Conservation (phyloP, 2,888 invertebrate genomes). For the Timandra comae region DNA sequence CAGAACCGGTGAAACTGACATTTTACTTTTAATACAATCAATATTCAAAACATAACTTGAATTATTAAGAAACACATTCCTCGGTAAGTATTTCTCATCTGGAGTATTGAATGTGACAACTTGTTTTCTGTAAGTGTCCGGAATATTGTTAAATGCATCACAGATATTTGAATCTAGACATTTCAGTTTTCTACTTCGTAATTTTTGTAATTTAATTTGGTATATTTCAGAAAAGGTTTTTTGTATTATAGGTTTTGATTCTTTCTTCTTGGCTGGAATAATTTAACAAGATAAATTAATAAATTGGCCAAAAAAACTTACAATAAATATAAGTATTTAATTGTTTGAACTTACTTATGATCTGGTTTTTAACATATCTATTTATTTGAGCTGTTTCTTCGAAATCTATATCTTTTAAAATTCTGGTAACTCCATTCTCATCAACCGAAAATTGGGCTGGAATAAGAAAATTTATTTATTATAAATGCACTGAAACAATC, state of each 20-base stretch:
- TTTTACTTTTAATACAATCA: too few relatives aligned
- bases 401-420: not conserved
- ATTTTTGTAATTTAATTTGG: constrained; percentile 12
- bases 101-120: constrained; percentile 44
- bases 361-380: too few relatives aligned
- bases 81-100: constrained; percentile 41
- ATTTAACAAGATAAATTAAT: too few relatives aligned
- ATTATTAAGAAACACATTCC: constrained; percentile 46
- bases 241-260: too few relatives aligned
- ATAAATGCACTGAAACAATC: too few relatives aligned
- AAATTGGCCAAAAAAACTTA: too few relatives aligned
- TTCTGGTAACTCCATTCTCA: constrained; percentile 5
- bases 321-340: too few relatives aligned
- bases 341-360: too few relatives aligned
- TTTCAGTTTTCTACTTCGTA: constrained; percentile 32
- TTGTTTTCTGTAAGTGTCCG: constrained; percentile 40
- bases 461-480: not conserved
- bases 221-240: too few relatives aligned
- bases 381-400: too few relatives aligned
- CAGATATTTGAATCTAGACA: constrained; percentile 23
- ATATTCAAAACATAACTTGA: constrained; percentile 45
- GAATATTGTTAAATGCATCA: constrained; percentile 39
- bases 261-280: too few relatives aligned
- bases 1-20: too few relatives aligned
- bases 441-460: constrained; percentile 11